Conservation (phyloP, 2,113 vertebrate genomes). For the Pteropus alecto region DNA sequence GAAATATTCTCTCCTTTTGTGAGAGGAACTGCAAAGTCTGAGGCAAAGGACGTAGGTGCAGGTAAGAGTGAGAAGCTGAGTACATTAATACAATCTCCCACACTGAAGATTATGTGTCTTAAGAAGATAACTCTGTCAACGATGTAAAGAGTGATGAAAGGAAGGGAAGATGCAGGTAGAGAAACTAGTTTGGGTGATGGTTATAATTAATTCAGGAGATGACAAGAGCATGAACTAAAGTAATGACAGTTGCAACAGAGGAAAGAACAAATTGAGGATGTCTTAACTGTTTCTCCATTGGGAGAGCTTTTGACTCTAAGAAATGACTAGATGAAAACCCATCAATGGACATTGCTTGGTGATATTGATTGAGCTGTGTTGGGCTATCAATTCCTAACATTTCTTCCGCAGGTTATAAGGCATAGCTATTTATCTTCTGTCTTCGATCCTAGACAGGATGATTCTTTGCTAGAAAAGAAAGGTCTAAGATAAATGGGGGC, state of each 20-base stretch:
- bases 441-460: conserved; percentile 22
- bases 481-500: conserved; percentile 32
- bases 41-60: background rate
- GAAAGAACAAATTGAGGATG: background rate
- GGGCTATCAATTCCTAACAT: conserved; percentile 40
- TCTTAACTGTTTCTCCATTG: background rate
- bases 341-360: background rate
- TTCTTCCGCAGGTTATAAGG: conserved; percentile 21
- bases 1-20: background rate
- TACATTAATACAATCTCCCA: background rate
- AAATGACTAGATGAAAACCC: conserved; percentile 29
- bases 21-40: background rate
- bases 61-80: background rate
- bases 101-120: background rate
- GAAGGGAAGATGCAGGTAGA: background rate
- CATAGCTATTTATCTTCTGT: conserved; percentile 38
- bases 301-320: background rate
- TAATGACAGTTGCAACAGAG: background rate
- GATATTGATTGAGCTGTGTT: conserved; percentile 10
- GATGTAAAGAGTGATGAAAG: background rate
- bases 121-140: background rate
- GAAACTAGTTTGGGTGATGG: background rate
- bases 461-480: conserved; percentile 34
- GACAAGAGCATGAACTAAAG: background rate
- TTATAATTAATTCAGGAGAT: background rate